Conservation (phyloP, 2,797 vertebrate genomes). For the Anguilla megastoma region DNA sequence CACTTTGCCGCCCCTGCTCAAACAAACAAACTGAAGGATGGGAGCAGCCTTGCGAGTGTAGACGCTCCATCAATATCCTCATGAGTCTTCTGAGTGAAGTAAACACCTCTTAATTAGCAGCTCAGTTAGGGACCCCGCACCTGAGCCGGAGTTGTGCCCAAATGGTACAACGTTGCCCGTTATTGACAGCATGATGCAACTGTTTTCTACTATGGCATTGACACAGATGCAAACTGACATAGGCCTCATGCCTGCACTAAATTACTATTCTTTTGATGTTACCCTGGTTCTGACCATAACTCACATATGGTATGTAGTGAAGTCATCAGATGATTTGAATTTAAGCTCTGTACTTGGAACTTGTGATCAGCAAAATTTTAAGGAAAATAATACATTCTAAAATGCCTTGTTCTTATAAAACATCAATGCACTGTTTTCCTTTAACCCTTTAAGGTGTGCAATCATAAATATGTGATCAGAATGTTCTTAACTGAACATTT, state of each 20-base stretch:
- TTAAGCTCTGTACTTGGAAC: neutral
- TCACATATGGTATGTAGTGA: neutral
- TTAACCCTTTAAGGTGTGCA: too few species aligned
- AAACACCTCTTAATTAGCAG: conserved; percentile 12
- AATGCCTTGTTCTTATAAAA: neutral
- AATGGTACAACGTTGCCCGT: neutral
- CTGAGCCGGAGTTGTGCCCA: conserved; percentile 7
- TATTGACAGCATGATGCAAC: neutral
- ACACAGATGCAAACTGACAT: neutral
- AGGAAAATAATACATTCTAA: neutral
- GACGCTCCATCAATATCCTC: neutral
- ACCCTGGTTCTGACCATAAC: neutral
- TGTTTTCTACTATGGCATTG: neutral
- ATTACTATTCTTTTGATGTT: neutral
- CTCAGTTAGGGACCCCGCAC: neutral
- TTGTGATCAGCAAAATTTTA: neutral
- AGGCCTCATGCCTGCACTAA: neutral
- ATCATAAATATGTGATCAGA: too few species aligned
- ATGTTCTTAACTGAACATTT: too few species aligned
- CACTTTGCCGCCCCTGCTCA: too few species aligned
- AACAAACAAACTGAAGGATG: too few species aligned
- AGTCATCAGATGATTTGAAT: neutral
- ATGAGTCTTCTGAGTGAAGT: neutral
- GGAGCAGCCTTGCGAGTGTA: neutral
- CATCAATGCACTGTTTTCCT: too few species aligned